Evolutionary conservation across 2,113 vertebrate genomes (phyloP).

Genomic region (Campylomormyrus tamandua): DNA sequence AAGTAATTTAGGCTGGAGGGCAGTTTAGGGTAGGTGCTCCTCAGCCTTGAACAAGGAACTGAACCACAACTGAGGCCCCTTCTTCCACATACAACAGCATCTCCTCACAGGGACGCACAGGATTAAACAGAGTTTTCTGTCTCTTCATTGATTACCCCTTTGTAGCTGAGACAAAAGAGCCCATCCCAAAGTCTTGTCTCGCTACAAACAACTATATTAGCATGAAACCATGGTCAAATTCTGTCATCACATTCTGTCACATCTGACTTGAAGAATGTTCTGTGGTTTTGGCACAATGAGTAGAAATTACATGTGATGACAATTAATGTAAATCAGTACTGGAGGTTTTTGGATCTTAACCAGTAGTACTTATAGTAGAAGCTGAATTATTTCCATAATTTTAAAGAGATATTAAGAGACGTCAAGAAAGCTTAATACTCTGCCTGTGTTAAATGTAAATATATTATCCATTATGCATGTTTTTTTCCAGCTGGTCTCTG

Average conservation of each 20-base stretch:
- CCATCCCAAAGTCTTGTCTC: background rate
- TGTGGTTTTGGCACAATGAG: background rate
- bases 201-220: background rate
- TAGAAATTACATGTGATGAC: slow-evolving; percentile 9
- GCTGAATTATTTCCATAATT: background rate
- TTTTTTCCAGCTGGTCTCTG: background rate
- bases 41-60: background rate
- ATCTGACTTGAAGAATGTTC: background rate
- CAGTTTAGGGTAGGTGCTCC: background rate
- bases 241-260: background rate
- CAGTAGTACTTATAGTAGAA: background rate
- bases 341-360: background rate
- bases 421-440: background rate
- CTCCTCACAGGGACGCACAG: background rate
- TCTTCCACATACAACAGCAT: background rate
- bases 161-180: background rate
- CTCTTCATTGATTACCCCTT: background rate
- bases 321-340: background rate
- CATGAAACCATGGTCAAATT: background rate
- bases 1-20: slow-evolving; percentile 28
- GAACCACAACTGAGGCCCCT: too few relatives aligned
- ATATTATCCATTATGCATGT: background rate
- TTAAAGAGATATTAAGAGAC: background rate
- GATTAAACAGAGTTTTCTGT: background rate
- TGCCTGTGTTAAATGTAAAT: background rate